phyloP scores from a whole-genome alignment of 37 sponge, comb jelly and placozoan genomes.

The Ianthella basta region DNA sequence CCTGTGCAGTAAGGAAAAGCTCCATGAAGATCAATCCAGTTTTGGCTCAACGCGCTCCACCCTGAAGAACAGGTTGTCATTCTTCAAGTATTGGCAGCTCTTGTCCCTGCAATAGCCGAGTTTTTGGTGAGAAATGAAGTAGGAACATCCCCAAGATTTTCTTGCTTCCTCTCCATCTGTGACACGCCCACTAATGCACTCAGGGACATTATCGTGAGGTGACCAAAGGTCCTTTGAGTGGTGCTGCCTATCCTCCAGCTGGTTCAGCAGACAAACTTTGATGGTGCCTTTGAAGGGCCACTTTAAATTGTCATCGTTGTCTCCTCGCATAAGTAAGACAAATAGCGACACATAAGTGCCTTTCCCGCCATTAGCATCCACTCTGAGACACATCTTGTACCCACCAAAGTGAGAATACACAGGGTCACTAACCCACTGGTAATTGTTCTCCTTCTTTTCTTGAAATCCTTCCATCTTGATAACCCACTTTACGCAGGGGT shows the following conservation, averaged over 20 bases:
- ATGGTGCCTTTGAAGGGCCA: conserved; percentile 44
- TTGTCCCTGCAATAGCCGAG: not conserved
- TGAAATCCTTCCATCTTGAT: not conserved
- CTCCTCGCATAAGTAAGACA: conserved; percentile 37
- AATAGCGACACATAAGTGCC: conserved; percentile 48
- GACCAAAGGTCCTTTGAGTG: not conserved
- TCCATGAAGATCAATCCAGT: no score
- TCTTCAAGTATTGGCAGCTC: not conserved
- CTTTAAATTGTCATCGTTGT: conserved; percentile 26
- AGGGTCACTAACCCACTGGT: conserved; percentile 33
- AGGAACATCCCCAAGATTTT: not conserved
- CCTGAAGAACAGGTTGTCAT: not conserved
- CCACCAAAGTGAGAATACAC: conserved; percentile 43
- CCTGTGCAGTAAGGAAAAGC: no score
- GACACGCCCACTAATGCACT: conserved; percentile 11
- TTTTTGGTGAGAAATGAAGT: not conserved
- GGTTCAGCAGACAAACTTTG: not conserved
- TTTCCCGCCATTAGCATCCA: conserved; percentile 59
- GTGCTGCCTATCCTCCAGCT: conserved; percentile 3
- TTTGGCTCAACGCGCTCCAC: not conserved
- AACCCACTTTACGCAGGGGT: not conserved
- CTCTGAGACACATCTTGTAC: conserved; percentile 45
- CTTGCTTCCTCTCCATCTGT: not conserved
- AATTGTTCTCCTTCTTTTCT: conserved; percentile 2
- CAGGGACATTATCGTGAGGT: not conserved